A percentile compares a stretch with the other conserved stretches of the same genome.
These are phyloP conservation scores for Cisticola juncidis DNA, from an alignment of 2,113 vertebrate species.

Conservation along the genomic window DNA sequence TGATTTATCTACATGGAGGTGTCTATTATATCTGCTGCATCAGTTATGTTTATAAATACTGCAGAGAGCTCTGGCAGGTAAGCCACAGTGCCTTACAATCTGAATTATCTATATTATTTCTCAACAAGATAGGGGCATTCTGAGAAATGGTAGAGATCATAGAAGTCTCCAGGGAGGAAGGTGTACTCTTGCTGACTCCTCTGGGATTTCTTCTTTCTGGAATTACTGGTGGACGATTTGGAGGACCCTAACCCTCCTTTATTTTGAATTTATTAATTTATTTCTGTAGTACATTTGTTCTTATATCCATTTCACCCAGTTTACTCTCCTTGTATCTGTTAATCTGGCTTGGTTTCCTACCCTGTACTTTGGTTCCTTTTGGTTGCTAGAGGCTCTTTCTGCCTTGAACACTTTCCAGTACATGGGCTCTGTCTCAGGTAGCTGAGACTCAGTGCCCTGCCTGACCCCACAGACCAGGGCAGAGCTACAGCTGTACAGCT, in stretches of 20 bases:
- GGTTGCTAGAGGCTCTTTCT: neutral
- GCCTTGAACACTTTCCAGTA: neutral
- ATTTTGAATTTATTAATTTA: neutral
- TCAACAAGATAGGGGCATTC: neutral
- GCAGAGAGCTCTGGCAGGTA: neutral
- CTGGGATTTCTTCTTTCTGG: neutral
- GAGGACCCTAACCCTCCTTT: neutral
- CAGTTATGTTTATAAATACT: neutral
- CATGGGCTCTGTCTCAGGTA: neutral
- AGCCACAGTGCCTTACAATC: neutral
- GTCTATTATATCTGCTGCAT: neutral
- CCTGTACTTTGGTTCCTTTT: neutral
- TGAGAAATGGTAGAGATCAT: neutral
- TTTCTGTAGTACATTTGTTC: neutral
- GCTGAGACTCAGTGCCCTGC: neutral
- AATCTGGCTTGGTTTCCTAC: neutral
- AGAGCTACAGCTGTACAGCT: neutral
- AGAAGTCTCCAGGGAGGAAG: neutral
- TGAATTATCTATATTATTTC: neutral
- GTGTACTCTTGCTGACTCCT: neutral
- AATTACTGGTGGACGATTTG: neutral
- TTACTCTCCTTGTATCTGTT: neutral
- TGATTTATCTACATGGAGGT: neutral
- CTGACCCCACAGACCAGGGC: neutral
- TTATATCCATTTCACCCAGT: neutral